Percentiles rank a stretch among this genome's conserved stretches.
These are phyloP conservation scores for Drosophila fungiperda DNA, from an alignment of 2,888 invertebrate genomes.

Conservation along the genomic window DNA sequence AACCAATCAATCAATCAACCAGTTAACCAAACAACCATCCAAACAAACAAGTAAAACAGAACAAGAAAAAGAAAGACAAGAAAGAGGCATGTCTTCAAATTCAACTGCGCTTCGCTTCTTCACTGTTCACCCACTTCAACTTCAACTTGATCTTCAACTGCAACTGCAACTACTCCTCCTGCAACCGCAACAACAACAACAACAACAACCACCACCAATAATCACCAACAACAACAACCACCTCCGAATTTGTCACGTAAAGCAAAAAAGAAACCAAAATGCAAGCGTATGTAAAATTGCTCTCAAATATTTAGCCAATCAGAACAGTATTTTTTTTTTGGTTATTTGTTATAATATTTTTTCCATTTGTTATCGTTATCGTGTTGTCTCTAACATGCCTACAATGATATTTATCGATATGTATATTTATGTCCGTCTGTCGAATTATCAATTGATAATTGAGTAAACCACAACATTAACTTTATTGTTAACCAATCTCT, in stretches of 20 bases:
- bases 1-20: background rate
- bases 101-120: slow-evolving; percentile 41
- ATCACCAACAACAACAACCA: slow-evolving; percentile 47
- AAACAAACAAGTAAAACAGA: slow-evolving; percentile 8
- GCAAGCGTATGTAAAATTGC: slow-evolving; percentile 54
- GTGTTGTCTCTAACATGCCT: slow-evolving; percentile 13
- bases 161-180: slow-evolving; percentile 33
- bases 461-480: background rate
- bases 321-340: slow-evolving; percentile 2
- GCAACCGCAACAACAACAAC: slow-evolving; percentile 36
- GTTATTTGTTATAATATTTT: background rate
- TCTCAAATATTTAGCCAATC: slow-evolving; percentile 16
- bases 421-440: background rate
- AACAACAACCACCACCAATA: slow-evolving; percentile 34
- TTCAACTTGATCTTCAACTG: slow-evolving; percentile 30
- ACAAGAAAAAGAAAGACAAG: background rate
- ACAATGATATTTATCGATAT: background rate
- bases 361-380: slow-evolving; percentile 4
- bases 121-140: slow-evolving; percentile 21
- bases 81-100: slow-evolving; percentile 31
- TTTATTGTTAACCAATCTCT: background rate
- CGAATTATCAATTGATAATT: background rate
- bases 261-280: slow-evolving; percentile 21
- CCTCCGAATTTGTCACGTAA: slow-evolving; percentile 45
- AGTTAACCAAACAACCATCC: slow-evolving; percentile 7